A percentile compares a stretch with the other conserved stretches of the same genome.
These are phyloP conservation scores for Heliconius hewitsoni DNA, from an alignment of 1,140 invertebrate genomes.

Conservation along the genomic window DNA sequence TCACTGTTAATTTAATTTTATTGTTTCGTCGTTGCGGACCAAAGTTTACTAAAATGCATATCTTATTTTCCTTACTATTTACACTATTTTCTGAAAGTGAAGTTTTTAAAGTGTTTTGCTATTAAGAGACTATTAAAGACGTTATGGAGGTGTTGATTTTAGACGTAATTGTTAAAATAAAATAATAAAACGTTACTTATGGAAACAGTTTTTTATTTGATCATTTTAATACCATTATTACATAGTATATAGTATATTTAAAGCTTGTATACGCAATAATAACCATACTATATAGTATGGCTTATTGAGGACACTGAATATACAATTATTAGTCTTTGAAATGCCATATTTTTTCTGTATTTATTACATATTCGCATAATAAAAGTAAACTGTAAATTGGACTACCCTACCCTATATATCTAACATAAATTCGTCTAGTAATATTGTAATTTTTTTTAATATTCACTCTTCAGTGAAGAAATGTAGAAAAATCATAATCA, in stretches of 20 bases:
- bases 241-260: not conserved
- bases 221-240: not conserved
- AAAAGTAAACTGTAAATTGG: not conserved
- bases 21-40: slow-evolving; percentile 31
- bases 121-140: slow-evolving; percentile 30
- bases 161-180: slow-evolving; percentile 66
- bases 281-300: not conserved
- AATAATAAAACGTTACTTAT: slow-evolving; percentile 48
- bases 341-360: not conserved
- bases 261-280: not conserved
- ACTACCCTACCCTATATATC: no score
- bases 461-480: no score
- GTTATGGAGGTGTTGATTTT: slow-evolving; percentile 57
- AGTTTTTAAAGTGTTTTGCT: slow-evolving; percentile 31
- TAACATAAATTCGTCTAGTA: not conserved
- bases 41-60: slow-evolving; percentile 34
- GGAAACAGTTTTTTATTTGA: slow-evolving; percentile 33
- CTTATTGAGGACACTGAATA: not conserved
- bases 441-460: not conserved
- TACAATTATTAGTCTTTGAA: not conserved
- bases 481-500: no score
- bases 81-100: slow-evolving; percentile 31
- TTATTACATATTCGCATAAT: not conserved
- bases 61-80: slow-evolving; percentile 19
- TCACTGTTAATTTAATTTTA: slow-evolving; percentile 40